Evolutionary conservation across 2,113 vertebrate genomes (phyloP).

Genomic region (Larimichthys crocea): DNA sequence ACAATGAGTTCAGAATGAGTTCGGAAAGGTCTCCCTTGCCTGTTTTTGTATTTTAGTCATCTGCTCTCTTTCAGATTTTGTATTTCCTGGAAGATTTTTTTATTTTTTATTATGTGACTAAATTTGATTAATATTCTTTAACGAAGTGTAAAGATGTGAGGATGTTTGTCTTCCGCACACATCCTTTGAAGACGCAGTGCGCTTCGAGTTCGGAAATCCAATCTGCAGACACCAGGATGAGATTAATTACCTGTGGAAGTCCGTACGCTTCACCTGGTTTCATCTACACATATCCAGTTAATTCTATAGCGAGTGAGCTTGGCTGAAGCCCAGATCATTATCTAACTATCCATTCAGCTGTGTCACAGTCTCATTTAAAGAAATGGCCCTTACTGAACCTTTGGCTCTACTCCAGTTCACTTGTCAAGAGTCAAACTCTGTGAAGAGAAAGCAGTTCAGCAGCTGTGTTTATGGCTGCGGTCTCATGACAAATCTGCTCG

Average conservation of each 20-base stretch:
- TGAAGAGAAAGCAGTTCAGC: conserved; percentile 20
- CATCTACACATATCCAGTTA: conserved; percentile 59
- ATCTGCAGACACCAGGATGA: conserved; percentile 45
- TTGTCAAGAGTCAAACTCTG: conserved; percentile 54
- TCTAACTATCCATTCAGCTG: conserved; percentile 71
- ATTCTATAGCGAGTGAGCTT: conserved; percentile 52
- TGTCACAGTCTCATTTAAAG: conserved; percentile 75
- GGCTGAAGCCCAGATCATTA: conserved; percentile 70
- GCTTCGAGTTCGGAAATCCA: conserved; percentile 44
- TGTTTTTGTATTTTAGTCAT: background rate
- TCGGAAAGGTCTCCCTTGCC: background rate
- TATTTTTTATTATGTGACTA: background rate
- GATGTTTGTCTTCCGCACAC: conserved; percentile 29
- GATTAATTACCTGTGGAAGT: conserved; percentile 57
- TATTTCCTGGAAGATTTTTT: background rate
- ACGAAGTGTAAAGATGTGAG: conserved; percentile 11
- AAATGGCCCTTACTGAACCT: conserved; percentile 65
- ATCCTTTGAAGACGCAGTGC: conserved; percentile 16
- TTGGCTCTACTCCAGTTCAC: conserved; percentile 60
- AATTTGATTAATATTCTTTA: background rate
- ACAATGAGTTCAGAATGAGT: conserved; percentile 32
- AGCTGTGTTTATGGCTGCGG: conserved; percentile 25
- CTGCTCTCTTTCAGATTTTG: background rate
- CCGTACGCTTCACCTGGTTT: conserved; percentile 56
- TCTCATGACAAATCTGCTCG: background rate